Percentiles rank a stretch among this genome's conserved stretches.
Evolutionary conservation across 1,140 invertebrate genomes (phyloP).

Genomic region (Drosophila jambulina): DNA sequence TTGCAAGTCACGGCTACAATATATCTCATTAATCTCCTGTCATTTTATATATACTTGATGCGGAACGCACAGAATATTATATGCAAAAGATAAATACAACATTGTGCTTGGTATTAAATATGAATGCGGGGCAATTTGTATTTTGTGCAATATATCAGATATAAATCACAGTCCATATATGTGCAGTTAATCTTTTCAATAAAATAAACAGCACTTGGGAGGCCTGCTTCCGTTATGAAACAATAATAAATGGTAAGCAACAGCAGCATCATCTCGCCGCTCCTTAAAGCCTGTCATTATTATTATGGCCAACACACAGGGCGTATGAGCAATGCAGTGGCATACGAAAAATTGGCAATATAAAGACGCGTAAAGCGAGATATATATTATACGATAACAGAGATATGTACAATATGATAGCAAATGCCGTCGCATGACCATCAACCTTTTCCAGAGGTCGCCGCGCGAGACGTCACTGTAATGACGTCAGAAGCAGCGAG

Average conservation of each 20-base stretch:
- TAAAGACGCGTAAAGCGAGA: constrained; percentile 46
- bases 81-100: constrained; percentile 43
- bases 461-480: constrained; percentile 34
- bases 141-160: constrained; percentile 64
- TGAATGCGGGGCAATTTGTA: constrained; percentile 72
- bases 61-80: constrained; percentile 32
- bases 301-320: constrained; percentile 28
- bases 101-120: constrained; percentile 45
- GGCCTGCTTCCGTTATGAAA: constrained; percentile 64
- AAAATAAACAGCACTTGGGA: constrained; percentile 61
- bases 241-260: constrained; percentile 21
- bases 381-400: constrained; percentile 6
- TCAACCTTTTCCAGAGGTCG: constrained; percentile 40
- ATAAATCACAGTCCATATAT: constrained; percentile 67
- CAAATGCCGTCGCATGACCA: neutral
- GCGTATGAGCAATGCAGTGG: constrained; percentile 39
- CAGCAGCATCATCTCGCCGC: constrained; percentile 3
- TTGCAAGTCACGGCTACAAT: constrained; percentile 32
- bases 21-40: constrained; percentile 46
- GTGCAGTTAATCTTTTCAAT: constrained; percentile 67
- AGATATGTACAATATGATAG: neutral
- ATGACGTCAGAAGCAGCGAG: constrained; percentile 37
- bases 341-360: constrained; percentile 38
- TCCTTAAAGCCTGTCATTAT: constrained; percentile 18
- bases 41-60: constrained; percentile 23